These are phyloP conservation scores for Trichogramma dendrolimi DNA, from an alignment of 2,888 invertebrate species.

Conservation along the genomic window DNA sequence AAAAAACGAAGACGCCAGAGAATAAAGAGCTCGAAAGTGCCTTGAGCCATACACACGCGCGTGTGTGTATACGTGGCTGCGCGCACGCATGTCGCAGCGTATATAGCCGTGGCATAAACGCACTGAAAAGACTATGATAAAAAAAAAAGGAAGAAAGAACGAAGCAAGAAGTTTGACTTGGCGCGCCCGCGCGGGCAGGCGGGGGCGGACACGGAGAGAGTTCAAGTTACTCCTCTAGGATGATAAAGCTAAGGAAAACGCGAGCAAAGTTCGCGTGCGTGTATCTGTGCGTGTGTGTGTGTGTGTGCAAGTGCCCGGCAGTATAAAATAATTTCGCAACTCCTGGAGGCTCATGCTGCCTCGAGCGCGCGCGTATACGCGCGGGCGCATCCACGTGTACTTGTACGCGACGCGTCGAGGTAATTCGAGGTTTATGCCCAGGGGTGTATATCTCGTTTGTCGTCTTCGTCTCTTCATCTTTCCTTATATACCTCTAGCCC, in stretches of 20 bases:
- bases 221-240: constrained; percentile 13
- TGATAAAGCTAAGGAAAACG: constrained; percentile 24
- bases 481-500: not conserved
- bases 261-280: constrained; percentile 22
- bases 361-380: not conserved
- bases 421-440: constrained; percentile 29
- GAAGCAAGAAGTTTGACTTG: constrained; percentile 19
- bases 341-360: not conserved
- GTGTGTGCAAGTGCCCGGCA: not conserved
- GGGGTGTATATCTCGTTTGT: constrained; percentile 21
- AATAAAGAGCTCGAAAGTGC: no score
- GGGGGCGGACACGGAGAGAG: no score
- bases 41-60: no score
- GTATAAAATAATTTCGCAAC: constrained; percentile 35
- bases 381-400: not conserved
- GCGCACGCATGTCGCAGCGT: no score
- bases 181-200: not conserved
- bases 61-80: no score
- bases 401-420: constrained; percentile 7
- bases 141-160: no score
- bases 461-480: constrained; percentile 12
- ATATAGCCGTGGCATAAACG: no score
- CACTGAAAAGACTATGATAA: no score
- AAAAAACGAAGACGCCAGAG: no score
- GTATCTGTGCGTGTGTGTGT: no score